These are phyloP conservation scores for Coilia nasus DNA, from an alignment of 2,797 vertebrate genomes.

Conservation along the genomic window DNA sequence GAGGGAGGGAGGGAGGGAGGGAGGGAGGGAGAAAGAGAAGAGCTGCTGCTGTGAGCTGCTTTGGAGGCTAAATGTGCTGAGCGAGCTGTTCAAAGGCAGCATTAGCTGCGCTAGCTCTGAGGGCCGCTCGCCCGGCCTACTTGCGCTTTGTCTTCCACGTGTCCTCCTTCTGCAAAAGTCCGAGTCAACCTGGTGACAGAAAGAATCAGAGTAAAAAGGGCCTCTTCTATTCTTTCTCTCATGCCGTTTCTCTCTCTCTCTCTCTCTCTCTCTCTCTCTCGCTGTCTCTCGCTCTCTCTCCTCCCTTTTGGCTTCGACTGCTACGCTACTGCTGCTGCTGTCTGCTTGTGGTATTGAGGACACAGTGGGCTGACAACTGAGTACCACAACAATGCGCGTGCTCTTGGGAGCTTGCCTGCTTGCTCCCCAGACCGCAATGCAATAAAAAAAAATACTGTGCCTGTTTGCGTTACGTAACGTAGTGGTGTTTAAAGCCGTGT, in stretches of 20 bases:
- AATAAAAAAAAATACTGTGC: not conserved
- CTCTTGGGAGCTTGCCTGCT: conserved; percentile 1
- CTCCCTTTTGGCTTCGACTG: not conserved
- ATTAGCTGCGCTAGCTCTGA: not conserved
- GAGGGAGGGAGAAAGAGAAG: conserved; percentile 18
- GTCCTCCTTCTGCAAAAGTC: not conserved
- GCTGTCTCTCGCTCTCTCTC: no score
- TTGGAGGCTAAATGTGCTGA: conserved; percentile 24
- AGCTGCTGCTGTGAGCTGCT: not conserved
- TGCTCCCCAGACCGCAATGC: not conserved
- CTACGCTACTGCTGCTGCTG: not conserved
- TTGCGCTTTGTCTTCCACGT: not conserved
- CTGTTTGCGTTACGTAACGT: not conserved
- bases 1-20: not conserved
- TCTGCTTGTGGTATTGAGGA: conserved; percentile 2
- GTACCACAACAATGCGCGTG: not conserved
- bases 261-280: no score
- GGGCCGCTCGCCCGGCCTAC: not conserved
- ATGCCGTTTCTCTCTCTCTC: no score
- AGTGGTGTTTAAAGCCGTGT: conserved; percentile 10
- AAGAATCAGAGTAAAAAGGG: not conserved
- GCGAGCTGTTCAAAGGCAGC: not conserved
- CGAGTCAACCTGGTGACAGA: conserved; percentile 1
- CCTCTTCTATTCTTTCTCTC: not conserved
- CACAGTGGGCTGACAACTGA: conserved; percentile 2